Conservation (phyloP, 2,888 invertebrate genomes). For the Eupithecia pulchellata region DNA sequence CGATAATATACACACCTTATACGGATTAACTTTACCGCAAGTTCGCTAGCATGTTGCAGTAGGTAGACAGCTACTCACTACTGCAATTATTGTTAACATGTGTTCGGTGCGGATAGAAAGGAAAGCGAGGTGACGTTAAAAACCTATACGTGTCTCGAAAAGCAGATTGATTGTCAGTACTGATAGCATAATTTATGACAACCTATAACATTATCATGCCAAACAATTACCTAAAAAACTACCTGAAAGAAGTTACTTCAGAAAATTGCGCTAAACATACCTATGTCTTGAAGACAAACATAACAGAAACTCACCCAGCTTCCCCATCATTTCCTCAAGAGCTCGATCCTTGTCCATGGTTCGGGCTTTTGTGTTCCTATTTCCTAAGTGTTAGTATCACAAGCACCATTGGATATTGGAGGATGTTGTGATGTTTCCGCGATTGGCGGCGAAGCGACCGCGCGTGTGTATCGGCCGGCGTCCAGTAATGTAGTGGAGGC, state of each 20-base stretch:
- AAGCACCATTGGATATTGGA: slow-evolving; percentile 68
- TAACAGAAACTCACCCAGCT: slow-evolving; percentile 81
- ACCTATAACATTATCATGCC: background rate
- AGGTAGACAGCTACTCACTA: background rate
- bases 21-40: background rate
- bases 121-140: slow-evolving; percentile 49
- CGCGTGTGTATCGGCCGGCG: slow-evolving; percentile 73
- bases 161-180: slow-evolving; percentile 32
- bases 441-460: slow-evolving; percentile 54
- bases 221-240: background rate
- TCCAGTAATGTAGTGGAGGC: slow-evolving; percentile 73
- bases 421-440: slow-evolving; percentile 7
- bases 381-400: slow-evolving; percentile 63
- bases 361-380: slow-evolving; percentile 46
- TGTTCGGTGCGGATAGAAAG: slow-evolving; percentile 55
- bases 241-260: background rate
- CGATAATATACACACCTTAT: background rate
- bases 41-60: background rate
- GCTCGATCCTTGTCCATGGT: slow-evolving; percentile 87
- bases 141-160: slow-evolving; percentile 40
- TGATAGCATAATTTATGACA: background rate
- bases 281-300: slow-evolving; percentile 58
- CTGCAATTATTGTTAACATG: slow-evolving; percentile 37
- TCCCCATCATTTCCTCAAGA: slow-evolving; percentile 88
- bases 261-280: slow-evolving; percentile 39